Conservation (phyloP, 2,113 vertebrate species). For the Misgurnus anguillicaudatus region DNA sequence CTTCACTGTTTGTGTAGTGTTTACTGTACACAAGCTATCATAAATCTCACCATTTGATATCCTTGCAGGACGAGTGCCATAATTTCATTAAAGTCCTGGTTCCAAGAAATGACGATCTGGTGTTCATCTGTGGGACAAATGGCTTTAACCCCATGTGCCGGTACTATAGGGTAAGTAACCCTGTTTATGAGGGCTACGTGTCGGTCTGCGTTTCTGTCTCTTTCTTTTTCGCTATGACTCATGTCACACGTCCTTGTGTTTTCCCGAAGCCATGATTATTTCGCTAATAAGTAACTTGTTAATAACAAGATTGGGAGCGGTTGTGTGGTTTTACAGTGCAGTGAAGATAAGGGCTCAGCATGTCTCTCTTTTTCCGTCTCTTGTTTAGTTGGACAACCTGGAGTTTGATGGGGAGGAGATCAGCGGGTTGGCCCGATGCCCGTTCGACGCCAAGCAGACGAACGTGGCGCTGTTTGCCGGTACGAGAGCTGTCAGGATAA, state of each 20-base stretch:
- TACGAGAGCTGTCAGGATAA: slow-evolving; percentile 76
- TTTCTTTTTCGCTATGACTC: no score
- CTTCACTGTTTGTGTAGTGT: background rate
- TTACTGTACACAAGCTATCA: slow-evolving; percentile 12
- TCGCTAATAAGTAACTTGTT: slow-evolving; percentile 32
- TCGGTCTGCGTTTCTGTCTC: background rate
- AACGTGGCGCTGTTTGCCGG: slow-evolving; percentile 98
- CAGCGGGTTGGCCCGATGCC: slow-evolving; percentile 96
- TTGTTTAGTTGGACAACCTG: slow-evolving; percentile 91
- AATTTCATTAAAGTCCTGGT: slow-evolving; percentile 99
- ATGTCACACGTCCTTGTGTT: no score
- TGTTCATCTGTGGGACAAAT: slow-evolving; percentile 97
- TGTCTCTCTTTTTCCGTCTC: slow-evolving; percentile 59
- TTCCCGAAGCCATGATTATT: background rate
- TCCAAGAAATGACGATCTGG: slow-evolving; percentile 94
- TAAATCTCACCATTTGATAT: slow-evolving; percentile 12
- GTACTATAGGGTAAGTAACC: slow-evolving; percentile 89
- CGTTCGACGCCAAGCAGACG: slow-evolving; percentile 98
- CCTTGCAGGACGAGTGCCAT: slow-evolving; percentile 95
- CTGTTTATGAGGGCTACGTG: slow-evolving; percentile 18
- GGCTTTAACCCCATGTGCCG: slow-evolving; percentile 98
- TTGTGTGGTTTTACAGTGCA: slow-evolving; percentile 3
- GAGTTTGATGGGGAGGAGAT: slow-evolving; percentile 99
- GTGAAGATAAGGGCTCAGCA: slow-evolving; percentile 18
- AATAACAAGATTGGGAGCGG: background rate